Percentiles rank a stretch among this genome's conserved stretches.
Evolutionary conservation across 2,113 vertebrate genomes (phyloP).

Genomic region (Carassius gibelio): DNA sequence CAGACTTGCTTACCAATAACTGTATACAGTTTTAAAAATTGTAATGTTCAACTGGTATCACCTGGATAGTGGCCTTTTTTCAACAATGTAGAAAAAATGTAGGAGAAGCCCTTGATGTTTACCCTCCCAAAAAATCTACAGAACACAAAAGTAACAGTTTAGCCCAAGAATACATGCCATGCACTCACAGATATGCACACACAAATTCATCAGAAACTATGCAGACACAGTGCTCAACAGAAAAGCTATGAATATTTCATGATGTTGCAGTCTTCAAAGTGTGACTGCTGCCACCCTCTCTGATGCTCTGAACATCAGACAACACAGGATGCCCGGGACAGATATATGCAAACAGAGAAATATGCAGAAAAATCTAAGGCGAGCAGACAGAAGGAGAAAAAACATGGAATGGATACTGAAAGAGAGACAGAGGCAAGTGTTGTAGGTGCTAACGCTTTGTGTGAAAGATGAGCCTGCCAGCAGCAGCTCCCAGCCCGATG

Average conservation of each 20-base stretch:
- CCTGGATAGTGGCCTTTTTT: background rate
- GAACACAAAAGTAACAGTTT: background rate
- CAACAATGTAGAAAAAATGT: background rate
- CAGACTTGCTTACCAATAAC: background rate
- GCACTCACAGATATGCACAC: background rate
- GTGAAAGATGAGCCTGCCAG: slow-evolving; percentile 53
- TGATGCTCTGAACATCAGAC: slow-evolving; percentile 26
- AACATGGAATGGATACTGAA: background rate
- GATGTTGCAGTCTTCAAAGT: slow-evolving; percentile 60
- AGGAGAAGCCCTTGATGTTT: background rate
- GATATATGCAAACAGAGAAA: slow-evolving; percentile 31
- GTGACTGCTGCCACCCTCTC: slow-evolving; percentile 46
- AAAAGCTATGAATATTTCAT: slow-evolving; percentile 69
- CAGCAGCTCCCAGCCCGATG: slow-evolving; percentile 36
- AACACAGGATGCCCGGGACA: slow-evolving; percentile 12
- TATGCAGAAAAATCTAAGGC: slow-evolving; percentile 22
- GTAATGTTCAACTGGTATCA: background rate
- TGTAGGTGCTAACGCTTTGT: slow-evolving; percentile 44
- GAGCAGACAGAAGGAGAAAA: background rate
- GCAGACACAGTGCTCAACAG: slow-evolving; percentile 42
- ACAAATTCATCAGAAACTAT: background rate
- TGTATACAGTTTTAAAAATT: background rate
- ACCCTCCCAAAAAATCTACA: background rate
- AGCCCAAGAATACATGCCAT: slow-evolving; percentile 4
- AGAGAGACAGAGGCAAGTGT: slow-evolving; percentile 33